phyloP scores from a whole-genome alignment of 2,113 vertebrate genomes.

The Tricholaema leucomelas region DNA sequence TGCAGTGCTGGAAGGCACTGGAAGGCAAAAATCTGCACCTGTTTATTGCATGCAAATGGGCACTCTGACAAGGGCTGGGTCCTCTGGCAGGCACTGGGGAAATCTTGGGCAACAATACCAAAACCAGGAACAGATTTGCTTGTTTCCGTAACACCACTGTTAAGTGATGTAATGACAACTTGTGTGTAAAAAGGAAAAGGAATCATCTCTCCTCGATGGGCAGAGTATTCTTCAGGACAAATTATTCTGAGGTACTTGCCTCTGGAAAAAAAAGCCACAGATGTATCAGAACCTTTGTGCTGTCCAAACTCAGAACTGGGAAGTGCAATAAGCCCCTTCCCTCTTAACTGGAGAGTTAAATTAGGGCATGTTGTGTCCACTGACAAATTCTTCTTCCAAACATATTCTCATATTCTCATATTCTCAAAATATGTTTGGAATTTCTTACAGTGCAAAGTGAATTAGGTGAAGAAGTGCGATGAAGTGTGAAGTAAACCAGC shows the following conservation, averaged over 20 bases:
- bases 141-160: neutral
- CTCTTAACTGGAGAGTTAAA: neutral
- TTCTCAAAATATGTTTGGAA: neutral
- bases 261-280: neutral
- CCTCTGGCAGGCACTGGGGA: neutral
- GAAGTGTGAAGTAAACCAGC: neutral
- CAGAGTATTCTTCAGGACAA: neutral
- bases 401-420: too few species aligned
- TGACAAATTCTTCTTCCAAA: neutral
- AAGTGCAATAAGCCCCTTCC: neutral
- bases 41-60: too few species aligned
- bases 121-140: neutral
- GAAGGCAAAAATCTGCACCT: too few species aligned
- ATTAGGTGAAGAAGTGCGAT: neutral
- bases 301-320: neutral
- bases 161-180: neutral
- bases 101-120: neutral
- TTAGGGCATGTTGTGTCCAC: neutral
- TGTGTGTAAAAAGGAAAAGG: neutral
- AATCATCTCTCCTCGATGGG: neutral
- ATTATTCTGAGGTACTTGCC: neutral
- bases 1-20: neutral
- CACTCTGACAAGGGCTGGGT: fast-evolving
- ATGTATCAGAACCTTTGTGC: neutral
- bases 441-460: neutral